A percentile compares a stretch with the other conserved stretches of the same genome.
These are phyloP conservation scores for Sparus aurata DNA, from an alignment of 2,797 vertebrate species.

Conservation along the genomic window DNA sequence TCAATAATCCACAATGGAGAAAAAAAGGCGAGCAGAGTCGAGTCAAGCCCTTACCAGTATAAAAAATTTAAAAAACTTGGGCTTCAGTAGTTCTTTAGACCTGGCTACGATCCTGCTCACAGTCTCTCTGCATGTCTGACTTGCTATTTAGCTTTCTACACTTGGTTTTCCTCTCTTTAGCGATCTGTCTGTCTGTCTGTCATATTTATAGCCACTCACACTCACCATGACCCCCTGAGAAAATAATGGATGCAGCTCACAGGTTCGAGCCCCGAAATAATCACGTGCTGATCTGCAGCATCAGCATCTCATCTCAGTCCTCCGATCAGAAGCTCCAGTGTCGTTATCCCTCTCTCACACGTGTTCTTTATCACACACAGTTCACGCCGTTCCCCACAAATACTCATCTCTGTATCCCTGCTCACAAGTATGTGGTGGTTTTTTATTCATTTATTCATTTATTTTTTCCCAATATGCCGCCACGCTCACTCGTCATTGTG, in stretches of 20 bases:
- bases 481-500: constrained; percentile 9
- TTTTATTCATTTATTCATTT: background rate
- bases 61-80: no score
- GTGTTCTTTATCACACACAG: constrained; percentile 17
- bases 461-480: background rate
- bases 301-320: constrained; percentile 49
- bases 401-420: background rate
- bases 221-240: constrained; percentile 29
- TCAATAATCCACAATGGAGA: no score
- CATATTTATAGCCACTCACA: background rate
- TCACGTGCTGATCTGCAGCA: constrained; percentile 62
- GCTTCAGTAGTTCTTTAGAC: no score
- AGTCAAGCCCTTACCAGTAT: no score
- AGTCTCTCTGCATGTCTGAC: no score
- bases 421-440: constrained; percentile 5
- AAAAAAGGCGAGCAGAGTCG: no score
- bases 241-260: constrained; percentile 57
- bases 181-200: no score
- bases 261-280: constrained; percentile 51
- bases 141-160: no score
- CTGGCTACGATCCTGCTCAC: no score
- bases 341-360: constrained; percentile 25
- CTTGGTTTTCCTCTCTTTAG: background rate
- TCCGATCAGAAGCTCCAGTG: constrained; percentile 39
- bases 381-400: constrained; percentile 15